phyloP scores from a whole-genome alignment of 2,888 invertebrate genomes.

The Lumbricus terrestris region DNA sequence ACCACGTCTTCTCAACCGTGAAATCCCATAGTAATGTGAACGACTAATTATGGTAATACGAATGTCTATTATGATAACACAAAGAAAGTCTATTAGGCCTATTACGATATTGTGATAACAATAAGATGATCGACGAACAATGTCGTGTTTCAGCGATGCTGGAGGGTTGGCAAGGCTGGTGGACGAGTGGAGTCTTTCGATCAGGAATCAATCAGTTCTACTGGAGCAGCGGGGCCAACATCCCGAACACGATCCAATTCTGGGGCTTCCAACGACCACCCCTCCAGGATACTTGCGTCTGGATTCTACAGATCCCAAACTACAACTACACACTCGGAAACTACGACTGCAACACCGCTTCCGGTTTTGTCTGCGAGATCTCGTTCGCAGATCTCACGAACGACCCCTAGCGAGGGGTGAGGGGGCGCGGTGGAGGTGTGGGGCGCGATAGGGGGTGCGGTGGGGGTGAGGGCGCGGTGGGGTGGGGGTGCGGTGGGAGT shows the following conservation, averaged over 20 bases:
- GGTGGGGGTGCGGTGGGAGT: no score
- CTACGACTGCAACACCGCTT: conserved; percentile 38
- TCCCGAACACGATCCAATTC: conserved; percentile 24
- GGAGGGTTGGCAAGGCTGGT: conserved; percentile 42
- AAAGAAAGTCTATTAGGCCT: no score
- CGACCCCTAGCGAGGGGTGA: neutral
- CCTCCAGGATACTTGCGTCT: conserved; percentile 36
- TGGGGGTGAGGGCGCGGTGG: no score
- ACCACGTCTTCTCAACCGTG: no score
- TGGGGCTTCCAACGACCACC: conserved; percentile 38
- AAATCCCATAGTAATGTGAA: no score
- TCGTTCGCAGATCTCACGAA: conserved; percentile 9
- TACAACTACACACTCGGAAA: conserved; percentile 39
- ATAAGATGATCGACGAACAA: neutral
- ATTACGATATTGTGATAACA: no score
- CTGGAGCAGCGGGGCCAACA: conserved; percentile 27
- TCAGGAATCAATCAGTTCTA: conserved; percentile 29
- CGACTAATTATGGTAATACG: no score
- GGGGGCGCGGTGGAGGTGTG: no score
- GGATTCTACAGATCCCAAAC: conserved; percentile 39
- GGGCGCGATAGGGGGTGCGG: no score
- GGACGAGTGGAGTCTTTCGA: conserved; percentile 36
- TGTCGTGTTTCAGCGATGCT: conserved; percentile 35
- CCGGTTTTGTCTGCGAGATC: conserved; percentile 39
- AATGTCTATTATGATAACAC: no score